Evolutionary conservation across 2,113 vertebrate species (phyloP), one percentile per base, ranked within the genome.

Genomic region (Oncorhynchus masou): DNA sequence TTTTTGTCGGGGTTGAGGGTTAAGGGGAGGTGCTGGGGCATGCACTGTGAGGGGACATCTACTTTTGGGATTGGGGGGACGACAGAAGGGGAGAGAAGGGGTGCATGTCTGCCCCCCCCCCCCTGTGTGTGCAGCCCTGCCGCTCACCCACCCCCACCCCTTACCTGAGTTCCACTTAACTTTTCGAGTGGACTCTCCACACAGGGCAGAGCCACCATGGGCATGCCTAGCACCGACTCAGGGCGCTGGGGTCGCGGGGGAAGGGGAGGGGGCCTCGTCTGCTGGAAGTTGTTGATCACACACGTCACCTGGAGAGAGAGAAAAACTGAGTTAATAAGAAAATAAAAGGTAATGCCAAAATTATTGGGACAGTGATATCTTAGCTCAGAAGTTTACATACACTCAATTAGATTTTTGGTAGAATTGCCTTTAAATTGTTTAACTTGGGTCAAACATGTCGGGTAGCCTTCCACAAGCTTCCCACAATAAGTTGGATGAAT

Each of bases 121-220:
- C 25, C 24, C 51, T 57, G 79, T 74, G 75, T 77, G 70, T 34
- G 67, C 62, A 71, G 78, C 62, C 60, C 51, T 84, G 67, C 80
- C 79, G 77, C 76, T 76, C 85, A 78, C 83, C 79, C 82, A 27
- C 79, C 79, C 74, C 80, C 76, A 74, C 91, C 92, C 89, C 95
- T 96, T 95, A 97, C 95, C 95, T 96, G 95, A 92, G 93, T 87
- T 80, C 94, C 94, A 94, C 94, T 95, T 95, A 96, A 95, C 94
- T 97, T 96, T 95, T 96, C 95, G 62, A 96, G 92, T 93, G 95
- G 94, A 91, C 91, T 95, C 79, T 95, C 93, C 81, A 95, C 83
- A 7, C 94, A 93, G 79, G 94, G 92, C 77, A 94, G 83, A 5
- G 92, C 85, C 81, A 94, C 87, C 88, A 93, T 93, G 15, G 94